Conservation (phyloP, 1,140 invertebrate species). For the Drosophila parabipectinata region DNA sequence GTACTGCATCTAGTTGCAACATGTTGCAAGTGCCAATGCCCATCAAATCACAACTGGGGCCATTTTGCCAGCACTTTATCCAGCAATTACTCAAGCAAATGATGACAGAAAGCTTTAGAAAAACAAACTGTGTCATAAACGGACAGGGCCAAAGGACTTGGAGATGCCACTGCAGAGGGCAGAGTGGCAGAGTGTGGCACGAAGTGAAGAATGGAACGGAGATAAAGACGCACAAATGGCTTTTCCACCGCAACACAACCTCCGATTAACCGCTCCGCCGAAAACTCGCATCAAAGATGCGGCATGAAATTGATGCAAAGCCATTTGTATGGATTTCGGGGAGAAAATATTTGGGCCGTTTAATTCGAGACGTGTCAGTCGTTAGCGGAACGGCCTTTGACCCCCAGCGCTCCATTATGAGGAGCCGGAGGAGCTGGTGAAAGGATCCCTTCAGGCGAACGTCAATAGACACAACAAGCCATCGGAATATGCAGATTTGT, state of each 20-base stretch:
- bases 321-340: conserved; percentile 64
- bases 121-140: conserved; percentile 28
- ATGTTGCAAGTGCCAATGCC: conserved; percentile 54
- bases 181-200: too few relatives aligned
- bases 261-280: conserved; percentile 28
- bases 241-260: conserved; percentile 8
- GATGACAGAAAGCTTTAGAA: conserved; percentile 31
- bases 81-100: conserved; percentile 66
- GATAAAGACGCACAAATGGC: conserved; percentile 27
- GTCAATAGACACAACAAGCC: too few relatives aligned
- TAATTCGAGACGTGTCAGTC: conserved; percentile 26
- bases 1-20: conserved; percentile 47
- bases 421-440: too few relatives aligned
- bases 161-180: too few relatives aligned
- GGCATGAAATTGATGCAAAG: conserved; percentile 64
- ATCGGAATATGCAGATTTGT: not conserved
- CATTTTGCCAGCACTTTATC: conserved; percentile 68
- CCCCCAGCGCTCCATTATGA: too few relatives aligned
- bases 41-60: conserved; percentile 61
- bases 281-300: conserved; percentile 34
- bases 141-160: not conserved
- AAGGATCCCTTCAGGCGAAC: too few relatives aligned
- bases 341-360: not conserved
- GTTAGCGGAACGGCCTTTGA: conserved; percentile 3
- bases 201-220: too few relatives aligned